Evolutionary conservation across 53 echinoderm and acorn worm species (phyloP).

Genomic region (Zoroaster sp.): DNA sequence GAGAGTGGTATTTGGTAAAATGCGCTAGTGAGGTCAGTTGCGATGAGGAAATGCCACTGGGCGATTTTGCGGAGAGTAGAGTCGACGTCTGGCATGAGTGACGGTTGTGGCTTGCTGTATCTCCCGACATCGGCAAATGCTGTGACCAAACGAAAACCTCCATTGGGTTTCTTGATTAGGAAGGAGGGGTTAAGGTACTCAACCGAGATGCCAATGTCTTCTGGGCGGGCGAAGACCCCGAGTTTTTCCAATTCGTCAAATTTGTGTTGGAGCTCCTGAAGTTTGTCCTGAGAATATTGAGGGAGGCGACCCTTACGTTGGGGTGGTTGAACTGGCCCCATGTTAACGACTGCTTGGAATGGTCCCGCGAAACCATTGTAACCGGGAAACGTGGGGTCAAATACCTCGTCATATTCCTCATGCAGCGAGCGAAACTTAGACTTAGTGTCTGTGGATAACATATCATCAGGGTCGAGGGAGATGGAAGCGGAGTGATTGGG

Average conservation of each 20-base stretch:
- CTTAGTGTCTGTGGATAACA: not conserved
- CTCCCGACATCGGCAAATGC: constrained; percentile 62
- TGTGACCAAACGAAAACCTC: constrained; percentile 65
- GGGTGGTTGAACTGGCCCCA: constrained; percentile 34
- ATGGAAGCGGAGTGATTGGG: not conserved
- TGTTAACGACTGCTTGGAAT: not conserved
- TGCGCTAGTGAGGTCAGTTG: constrained; percentile 42
- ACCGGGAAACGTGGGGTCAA: constrained; percentile 6
- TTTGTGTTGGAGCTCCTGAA: constrained; percentile 33
- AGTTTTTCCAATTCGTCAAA: constrained; percentile 26
- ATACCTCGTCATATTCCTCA: constrained; percentile 19
- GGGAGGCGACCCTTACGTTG: constrained; percentile 38
- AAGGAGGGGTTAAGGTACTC: too few species aligned
- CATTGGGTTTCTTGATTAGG: constrained; percentile 62
- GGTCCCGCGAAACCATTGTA: constrained; percentile 21
- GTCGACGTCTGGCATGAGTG: constrained; percentile 57
- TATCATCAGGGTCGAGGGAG: constrained; percentile 20
- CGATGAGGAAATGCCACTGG: not conserved
- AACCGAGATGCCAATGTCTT: constrained; percentile 12
- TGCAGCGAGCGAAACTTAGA: too few species aligned
- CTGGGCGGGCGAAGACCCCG: constrained; percentile 27
- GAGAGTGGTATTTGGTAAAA: too few species aligned
- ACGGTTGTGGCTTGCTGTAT: constrained; percentile 9
- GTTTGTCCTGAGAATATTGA: constrained; percentile 35
- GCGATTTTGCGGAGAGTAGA: constrained; percentile 45